Evolutionary conservation across 2,113 vertebrate species (phyloP).

Genomic region (Pseudopipra pipra): DNA sequence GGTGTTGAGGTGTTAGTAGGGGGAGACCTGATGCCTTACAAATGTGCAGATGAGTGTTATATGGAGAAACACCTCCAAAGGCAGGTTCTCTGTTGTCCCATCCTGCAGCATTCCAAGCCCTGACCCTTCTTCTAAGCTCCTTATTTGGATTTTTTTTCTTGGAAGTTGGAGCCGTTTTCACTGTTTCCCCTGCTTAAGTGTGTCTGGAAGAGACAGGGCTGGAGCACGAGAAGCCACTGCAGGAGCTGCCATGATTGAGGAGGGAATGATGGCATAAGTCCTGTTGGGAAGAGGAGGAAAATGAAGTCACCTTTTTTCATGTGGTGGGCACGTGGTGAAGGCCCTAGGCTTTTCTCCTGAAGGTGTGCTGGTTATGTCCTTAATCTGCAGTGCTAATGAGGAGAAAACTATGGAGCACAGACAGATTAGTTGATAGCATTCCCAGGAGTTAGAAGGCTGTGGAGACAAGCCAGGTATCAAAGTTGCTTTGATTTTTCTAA

Average conservation of each 20-base stretch:
- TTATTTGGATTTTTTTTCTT: background rate
- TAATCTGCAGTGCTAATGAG: background rate
- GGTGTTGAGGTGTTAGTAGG: background rate
- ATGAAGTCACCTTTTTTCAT: background rate
- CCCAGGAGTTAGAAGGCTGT: background rate
- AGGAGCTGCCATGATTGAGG: rapidly evolving
- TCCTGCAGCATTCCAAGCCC: background rate
- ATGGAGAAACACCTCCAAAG: background rate
- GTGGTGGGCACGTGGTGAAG: background rate
- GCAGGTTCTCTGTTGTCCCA: background rate
- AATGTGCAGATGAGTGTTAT: too few relatives aligned
- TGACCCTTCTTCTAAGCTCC: background rate
- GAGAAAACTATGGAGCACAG: background rate
- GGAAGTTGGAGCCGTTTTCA: background rate
- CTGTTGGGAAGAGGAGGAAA: background rate
- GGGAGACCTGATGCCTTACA: background rate
- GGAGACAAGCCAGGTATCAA: conserved; percentile 6
- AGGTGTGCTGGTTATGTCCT: background rate
- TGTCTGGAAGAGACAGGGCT: background rate
- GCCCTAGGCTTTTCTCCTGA: background rate
- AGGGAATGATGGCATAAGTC: background rate
- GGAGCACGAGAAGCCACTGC: background rate
- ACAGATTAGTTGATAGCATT: background rate
- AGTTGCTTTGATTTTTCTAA: conserved; percentile 33
- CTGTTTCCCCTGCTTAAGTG: background rate